Conservation (phyloP, 1,140 invertebrate species). For the Drusus annulatus region DNA sequence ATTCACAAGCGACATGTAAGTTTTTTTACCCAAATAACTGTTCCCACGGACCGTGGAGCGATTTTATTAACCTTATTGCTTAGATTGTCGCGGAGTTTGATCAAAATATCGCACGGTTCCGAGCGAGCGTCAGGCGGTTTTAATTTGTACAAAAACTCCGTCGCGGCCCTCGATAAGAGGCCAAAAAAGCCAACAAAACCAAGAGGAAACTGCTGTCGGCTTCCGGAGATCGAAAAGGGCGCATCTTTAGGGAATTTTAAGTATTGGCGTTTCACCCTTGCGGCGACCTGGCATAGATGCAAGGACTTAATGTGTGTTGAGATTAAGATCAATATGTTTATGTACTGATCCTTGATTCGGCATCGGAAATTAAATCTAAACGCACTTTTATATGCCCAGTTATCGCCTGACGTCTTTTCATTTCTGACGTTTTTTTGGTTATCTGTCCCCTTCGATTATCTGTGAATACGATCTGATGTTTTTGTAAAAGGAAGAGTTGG, state of each 20-base stretch:
- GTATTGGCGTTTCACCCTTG: constrained; percentile 50
- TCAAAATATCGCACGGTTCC: constrained; percentile 19
- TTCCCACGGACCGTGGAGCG: constrained; percentile 18
- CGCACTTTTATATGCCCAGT: constrained; percentile 49
- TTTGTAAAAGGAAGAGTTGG: constrained; percentile 16
- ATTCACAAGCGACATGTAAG: constrained; percentile 1
- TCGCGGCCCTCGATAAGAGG: background rate
- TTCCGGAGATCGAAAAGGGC: constrained; percentile 40
- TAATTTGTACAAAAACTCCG: constrained; percentile 31
- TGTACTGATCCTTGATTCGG: constrained; percentile 31
- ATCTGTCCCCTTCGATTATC: constrained; percentile 22
- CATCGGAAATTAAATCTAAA: constrained; percentile 28
- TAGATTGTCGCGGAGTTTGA: constrained; percentile 1
- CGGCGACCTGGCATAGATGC: constrained; percentile 41
- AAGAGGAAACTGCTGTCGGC: constrained; percentile 41
- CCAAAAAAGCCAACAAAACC: constrained; percentile 31
- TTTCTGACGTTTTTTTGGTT: background rate
- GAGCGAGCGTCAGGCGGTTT: background rate
- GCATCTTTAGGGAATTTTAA: constrained; percentile 53
- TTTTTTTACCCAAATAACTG: background rate
- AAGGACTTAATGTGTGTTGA: constrained; percentile 47
- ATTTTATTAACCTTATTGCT: constrained; percentile 15
- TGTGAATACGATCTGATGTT: constrained; percentile 35
- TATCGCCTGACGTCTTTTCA: constrained; percentile 15
- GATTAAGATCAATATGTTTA: constrained; percentile 54